Evolutionary conservation across 2,113 vertebrate species (phyloP).

Genomic region (Vidua chalybeata): DNA sequence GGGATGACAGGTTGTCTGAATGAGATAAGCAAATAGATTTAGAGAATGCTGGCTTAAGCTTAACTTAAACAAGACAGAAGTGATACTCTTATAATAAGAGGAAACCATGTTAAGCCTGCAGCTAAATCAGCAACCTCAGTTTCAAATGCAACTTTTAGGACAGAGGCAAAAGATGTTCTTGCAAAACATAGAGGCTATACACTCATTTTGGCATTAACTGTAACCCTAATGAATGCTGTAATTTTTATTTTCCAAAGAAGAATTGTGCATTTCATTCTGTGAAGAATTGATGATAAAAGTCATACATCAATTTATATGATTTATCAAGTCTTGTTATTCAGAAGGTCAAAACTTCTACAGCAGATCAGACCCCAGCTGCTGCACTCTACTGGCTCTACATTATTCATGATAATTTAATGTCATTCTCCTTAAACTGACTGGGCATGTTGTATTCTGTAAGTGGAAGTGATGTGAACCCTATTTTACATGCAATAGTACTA

Average conservation of each 20-base stretch:
- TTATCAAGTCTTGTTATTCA: background rate
- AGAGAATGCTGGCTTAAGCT: constrained; percentile 58
- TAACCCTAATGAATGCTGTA: background rate
- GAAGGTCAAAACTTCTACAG: background rate
- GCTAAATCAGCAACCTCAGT: background rate
- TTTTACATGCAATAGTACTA: background rate
- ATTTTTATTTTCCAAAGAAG: background rate
- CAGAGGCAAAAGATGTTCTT: background rate
- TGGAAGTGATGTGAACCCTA: background rate
- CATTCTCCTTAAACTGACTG: background rate
- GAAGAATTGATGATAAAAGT: background rate
- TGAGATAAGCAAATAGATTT: constrained; percentile 65
- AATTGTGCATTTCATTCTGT: background rate
- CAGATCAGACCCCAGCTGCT: background rate
- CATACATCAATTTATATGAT: background rate
- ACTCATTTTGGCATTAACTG: background rate
- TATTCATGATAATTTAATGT: background rate
- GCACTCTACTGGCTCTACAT: background rate
- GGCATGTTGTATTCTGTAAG: background rate
- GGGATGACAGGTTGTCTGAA: constrained; percentile 54
- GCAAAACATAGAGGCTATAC: background rate
- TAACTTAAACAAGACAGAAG: background rate
- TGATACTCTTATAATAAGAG: background rate
- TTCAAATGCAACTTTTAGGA: background rate
- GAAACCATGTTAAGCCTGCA: background rate